Base-by-base conservation (phyloP, 2,888 invertebrate species). In the Eristalinus aeneus region DNA sequence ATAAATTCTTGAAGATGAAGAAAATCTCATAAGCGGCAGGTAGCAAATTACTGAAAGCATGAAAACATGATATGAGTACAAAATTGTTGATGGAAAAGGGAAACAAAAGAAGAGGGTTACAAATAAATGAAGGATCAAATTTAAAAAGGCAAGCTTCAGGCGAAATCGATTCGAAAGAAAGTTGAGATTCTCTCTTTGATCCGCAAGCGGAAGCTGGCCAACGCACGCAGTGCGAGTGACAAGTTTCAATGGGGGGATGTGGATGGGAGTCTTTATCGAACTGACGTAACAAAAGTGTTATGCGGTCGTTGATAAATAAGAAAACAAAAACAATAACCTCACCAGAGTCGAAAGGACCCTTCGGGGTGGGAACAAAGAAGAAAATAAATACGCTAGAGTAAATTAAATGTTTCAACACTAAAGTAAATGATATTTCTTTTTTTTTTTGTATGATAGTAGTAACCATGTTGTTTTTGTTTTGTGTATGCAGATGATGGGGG, bases 241-340 rank as follows among this genome's bases (percentile, higher is more conserved):
- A 34, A 60, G 6, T 46, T 4, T 22, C 9, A 60, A 53, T 56
- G 61, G 67, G 39, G 22, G 27, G 27, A 36, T 12, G 31, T n/a
- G 5, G 8, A 54, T 54, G 54, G 56, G 56, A 34, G 32, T 32
- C 65, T 73, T 77, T 89, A 89, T 89, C 88, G 75, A 88, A 83
- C 73, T 88, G 89, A 89, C 89, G 89, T 89, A 89, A 89, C 89
- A 71, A 65, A 79, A 77, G 36, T 76, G 89, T 87, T 89, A 89
- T 89, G 71, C 88, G 86, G 83, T 88, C 89, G 85, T 74, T 87
- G 89, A 89, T 88, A 88, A 78, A 73, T 77, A 61, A 69, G 67
- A 46, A 39, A 54, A 67, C 65, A 5, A 2, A 46, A 46, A 46
- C 4, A 39, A 12, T 0, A 1, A 12, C n/a, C n/a, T n/a, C 39